A percentile compares a stretch with the other conserved stretches of the same genome.
phyloP scores from a whole-genome alignment of 1,140 invertebrate genomes.

The Antheraea mylitta region DNA sequence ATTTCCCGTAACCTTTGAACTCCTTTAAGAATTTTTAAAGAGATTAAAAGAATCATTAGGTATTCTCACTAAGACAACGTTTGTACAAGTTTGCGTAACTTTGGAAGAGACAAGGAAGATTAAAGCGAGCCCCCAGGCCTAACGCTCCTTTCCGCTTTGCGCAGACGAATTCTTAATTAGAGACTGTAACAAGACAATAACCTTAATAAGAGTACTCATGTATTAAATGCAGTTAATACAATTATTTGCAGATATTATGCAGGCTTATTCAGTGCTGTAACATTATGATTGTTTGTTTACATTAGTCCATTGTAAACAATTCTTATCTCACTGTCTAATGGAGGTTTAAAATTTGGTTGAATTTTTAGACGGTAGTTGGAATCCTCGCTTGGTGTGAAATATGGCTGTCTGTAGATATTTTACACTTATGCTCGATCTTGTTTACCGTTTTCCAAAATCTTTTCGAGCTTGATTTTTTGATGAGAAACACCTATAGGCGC shows the following conservation, averaged over 20 bases:
- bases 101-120: slow-evolving; percentile 12
- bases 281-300: too few species aligned
- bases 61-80: slow-evolving; percentile 8
- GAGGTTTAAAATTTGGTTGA: too few species aligned
- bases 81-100: not conserved
- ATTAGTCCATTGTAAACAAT: too few species aligned
- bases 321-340: too few species aligned
- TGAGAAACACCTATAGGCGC: too few species aligned
- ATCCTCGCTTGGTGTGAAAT: too few species aligned
- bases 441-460: too few species aligned
- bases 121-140: slow-evolving; percentile 8
- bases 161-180: slow-evolving; percentile 1
- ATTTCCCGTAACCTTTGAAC: slow-evolving; percentile 13
- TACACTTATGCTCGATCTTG: too few species aligned
- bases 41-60: slow-evolving; percentile 15
- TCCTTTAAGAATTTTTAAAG: slow-evolving; percentile 12
- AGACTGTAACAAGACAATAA: not conserved
- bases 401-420: too few species aligned
- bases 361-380: too few species aligned
- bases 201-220: not conserved
- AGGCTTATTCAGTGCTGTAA: too few species aligned
- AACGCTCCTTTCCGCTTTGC: not conserved
- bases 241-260: not conserved
- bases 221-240: not conserved
- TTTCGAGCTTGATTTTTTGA: too few species aligned